Conservation (phyloP, 2,797 vertebrate genomes). For the Gorsachius magnificus region DNA sequence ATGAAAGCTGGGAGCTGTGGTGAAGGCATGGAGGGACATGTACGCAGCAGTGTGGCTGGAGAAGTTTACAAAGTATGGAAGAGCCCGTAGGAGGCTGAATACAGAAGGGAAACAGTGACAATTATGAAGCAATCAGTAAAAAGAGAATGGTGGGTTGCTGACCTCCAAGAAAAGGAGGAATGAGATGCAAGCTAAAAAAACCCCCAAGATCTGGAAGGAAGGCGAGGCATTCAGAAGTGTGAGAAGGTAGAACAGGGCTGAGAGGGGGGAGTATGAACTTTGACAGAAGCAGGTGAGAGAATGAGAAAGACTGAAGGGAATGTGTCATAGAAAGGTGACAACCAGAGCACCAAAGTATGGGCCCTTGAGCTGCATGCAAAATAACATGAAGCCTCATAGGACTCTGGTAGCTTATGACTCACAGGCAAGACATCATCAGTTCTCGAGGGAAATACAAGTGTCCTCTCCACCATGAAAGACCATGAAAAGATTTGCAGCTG, state of each 20-base stretch:
- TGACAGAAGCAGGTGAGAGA: background rate
- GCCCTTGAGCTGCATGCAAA: background rate
- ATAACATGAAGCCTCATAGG: background rate
- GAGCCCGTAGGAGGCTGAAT: background rate
- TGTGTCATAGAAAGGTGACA: background rate
- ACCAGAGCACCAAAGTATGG: background rate
- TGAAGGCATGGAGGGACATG: background rate
- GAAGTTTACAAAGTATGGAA: background rate
- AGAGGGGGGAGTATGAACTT: background rate
- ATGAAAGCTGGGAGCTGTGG: background rate
- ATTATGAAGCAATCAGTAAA: background rate
- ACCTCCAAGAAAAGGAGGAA: background rate
- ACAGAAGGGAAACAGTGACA: background rate
- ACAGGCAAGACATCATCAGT: background rate
- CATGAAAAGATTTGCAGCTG: background rate
- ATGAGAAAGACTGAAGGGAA: background rate
- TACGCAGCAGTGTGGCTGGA: background rate
- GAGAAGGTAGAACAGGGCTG: background rate
- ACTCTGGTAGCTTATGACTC: background rate
- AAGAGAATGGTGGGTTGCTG: background rate
- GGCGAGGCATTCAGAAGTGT: background rate
- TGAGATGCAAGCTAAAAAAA: background rate
- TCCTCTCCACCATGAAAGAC: background rate
- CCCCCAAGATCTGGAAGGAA: background rate
- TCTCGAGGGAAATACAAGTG: background rate